Evolutionary conservation across 1,140 invertebrate species (phyloP).

Genomic region (Brachionus calyciflorus): DNA sequence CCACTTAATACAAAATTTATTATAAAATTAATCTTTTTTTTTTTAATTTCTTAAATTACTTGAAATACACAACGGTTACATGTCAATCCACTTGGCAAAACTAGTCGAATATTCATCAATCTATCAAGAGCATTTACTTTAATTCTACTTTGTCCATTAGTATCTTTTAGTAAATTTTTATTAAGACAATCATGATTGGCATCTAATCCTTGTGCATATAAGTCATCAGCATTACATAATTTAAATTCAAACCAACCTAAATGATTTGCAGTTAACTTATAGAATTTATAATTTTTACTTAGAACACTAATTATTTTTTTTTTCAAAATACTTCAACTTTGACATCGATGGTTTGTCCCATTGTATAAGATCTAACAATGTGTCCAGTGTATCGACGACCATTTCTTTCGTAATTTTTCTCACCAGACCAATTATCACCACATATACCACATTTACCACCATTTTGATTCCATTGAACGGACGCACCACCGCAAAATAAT

Average conservation of each 20-base stretch:
- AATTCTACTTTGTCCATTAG: background rate
- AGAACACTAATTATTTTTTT: too few relatives aligned
- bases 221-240: constrained; percentile 64
- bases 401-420: too few relatives aligned
- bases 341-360: too few relatives aligned
- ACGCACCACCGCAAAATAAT: too few relatives aligned
- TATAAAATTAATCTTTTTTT: background rate
- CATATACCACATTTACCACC: too few relatives aligned
- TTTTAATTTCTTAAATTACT: background rate
- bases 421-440: too few relatives aligned
- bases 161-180: constrained; percentile 49
- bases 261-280: constrained; percentile 51
- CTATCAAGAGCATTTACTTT: background rate
- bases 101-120: background rate
- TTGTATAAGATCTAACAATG: too few relatives aligned
- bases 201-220: background rate
- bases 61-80: constrained; percentile 79
- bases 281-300: too few relatives aligned
- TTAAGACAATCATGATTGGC: constrained; percentile 48
- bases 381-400: too few relatives aligned
- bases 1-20: constrained; percentile 65
- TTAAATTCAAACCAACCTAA: constrained; percentile 52
- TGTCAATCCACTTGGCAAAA: constrained; percentile 73
- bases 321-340: too few relatives aligned
- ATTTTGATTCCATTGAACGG: too few relatives aligned